A percentile compares a stretch with the other conserved stretches of the same genome.
Evolutionary conservation across 2,888 invertebrate species (phyloP).

Genomic region (Copidosoma aretas): DNA sequence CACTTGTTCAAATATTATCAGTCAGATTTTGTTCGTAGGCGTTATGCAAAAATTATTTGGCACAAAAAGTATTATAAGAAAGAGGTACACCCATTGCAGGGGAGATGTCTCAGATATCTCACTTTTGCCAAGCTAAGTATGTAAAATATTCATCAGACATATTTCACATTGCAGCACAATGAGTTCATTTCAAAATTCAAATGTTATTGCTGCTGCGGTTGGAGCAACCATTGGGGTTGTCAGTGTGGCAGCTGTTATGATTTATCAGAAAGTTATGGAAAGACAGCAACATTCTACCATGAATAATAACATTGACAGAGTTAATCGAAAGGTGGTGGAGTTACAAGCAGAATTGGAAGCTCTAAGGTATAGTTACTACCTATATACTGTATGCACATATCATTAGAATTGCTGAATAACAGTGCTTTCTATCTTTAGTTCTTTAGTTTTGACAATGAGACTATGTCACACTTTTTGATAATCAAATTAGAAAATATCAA

Average conservation of each 20-base stretch:
- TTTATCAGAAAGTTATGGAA: slow-evolving; percentile 54
- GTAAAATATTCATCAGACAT: background rate
- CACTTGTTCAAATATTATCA: background rate
- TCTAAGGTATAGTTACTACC: slow-evolving; percentile 47
- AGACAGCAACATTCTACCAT: slow-evolving; percentile 46
- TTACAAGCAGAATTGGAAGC: slow-evolving; percentile 53
- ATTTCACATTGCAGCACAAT: slow-evolving; percentile 45
- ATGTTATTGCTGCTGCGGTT: slow-evolving; percentile 54
- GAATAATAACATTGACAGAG: slow-evolving; percentile 50
- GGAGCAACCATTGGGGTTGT: slow-evolving; percentile 57
- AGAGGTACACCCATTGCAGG: background rate
- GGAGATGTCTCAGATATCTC: background rate
- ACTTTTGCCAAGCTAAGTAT: background rate
- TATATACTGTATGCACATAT: background rate
- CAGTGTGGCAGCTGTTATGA: slow-evolving; percentile 54
- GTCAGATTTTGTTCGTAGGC: background rate
- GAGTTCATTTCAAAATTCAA: slow-evolving; percentile 51
- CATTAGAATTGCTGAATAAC: background rate
- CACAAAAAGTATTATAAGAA: background rate
- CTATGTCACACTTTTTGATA: no score
- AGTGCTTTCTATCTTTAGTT: no score
- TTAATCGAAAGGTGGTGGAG: slow-evolving; percentile 51
- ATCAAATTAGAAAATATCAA: no score
- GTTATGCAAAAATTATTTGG: background rate
- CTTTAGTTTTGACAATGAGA: no score